Percentiles rank a stretch among this genome's conserved stretches.
These are phyloP conservation scores for Crocodylus rhombifer DNA, from an alignment of 2,797 vertebrate genomes.

Conservation along the genomic window DNA sequence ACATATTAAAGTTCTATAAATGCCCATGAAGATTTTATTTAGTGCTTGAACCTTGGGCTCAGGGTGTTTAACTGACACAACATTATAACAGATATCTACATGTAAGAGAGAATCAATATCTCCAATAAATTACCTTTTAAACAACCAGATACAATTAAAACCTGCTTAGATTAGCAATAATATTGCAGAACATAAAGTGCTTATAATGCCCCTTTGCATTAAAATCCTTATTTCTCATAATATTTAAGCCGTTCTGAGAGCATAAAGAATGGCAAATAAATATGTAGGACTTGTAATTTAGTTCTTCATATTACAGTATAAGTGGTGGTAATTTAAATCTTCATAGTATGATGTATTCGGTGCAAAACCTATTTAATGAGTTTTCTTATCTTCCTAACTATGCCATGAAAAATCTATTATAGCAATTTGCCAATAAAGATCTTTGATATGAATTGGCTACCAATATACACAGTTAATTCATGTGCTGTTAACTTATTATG, in stretches of 20 bases:
- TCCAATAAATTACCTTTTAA: slow-evolving; percentile 42
- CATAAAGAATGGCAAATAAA: slow-evolving; percentile 71
- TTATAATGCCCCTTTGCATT: slow-evolving; percentile 59
- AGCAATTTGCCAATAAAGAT: neutral
- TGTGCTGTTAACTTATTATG: neutral
- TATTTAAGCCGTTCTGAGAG: slow-evolving; percentile 53
- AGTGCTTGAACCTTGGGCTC: slow-evolving; percentile 12
- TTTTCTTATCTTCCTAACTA: slow-evolving; percentile 44
- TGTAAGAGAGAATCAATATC: slow-evolving; percentile 61
- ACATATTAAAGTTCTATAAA: slow-evolving; percentile 37
- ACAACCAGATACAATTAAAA: slow-evolving; percentile 73
- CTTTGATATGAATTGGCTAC: neutral
- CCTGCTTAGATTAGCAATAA: slow-evolving; percentile 42
- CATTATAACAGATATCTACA: slow-evolving; percentile 20
- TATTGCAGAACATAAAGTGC: slow-evolving; percentile 40
- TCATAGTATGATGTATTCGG: neutral
- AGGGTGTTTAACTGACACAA: slow-evolving; percentile 28
- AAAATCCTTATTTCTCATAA: slow-evolving; percentile 69
- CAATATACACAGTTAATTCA: neutral
- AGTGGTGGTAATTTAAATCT: slow-evolving; percentile 36
- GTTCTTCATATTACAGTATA: slow-evolving; percentile 28
- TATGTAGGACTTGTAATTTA: slow-evolving; percentile 59
- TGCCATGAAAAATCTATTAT: slow-evolving; percentile 30
- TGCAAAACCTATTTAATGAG: slow-evolving; percentile 3
- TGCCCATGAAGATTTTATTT: slow-evolving; percentile 38